Conservation (phyloP, 2,113 vertebrate species). For the Myocastor coypus region DNA sequence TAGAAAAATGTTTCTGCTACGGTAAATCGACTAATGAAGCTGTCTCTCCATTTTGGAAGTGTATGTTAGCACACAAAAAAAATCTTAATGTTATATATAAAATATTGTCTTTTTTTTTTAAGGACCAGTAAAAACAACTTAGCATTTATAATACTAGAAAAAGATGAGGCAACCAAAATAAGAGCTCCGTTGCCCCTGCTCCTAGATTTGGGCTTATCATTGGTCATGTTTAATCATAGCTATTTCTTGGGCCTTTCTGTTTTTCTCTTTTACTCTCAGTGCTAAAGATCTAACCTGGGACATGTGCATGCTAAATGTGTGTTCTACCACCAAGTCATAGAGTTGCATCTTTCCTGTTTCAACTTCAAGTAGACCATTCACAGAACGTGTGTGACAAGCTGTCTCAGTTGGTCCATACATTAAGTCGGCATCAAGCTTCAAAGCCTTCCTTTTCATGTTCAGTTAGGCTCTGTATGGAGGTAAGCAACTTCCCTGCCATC, state of each 20-base stretch:
- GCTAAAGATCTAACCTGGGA: not conserved
- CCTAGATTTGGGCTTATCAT: not conserved
- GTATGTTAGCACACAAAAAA: not conserved
- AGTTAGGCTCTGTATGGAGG: not conserved
- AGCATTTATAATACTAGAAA: not conserved
- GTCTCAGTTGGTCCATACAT: not conserved
- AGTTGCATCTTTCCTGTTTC: not conserved
- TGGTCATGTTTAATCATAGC: not conserved
- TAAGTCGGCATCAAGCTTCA: not conserved
- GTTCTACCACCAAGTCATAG: not conserved
- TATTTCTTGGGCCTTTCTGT: not conserved
- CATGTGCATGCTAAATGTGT: not conserved
- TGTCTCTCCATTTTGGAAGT: not conserved
- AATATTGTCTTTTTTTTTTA: not conserved
- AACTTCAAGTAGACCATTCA: not conserved
- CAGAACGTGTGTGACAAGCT: not conserved
- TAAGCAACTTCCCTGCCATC: not conserved
- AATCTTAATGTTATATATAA: not conserved
- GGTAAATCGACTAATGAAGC: not conserved
- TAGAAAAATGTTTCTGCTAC: not conserved
- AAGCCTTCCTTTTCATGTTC: not conserved
- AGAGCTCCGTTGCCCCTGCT: not conserved
- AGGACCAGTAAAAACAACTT: not conserved
- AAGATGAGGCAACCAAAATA: not conserved
- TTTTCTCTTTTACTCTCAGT: not conserved